Evolutionary conservation across 2,113 vertebrate genomes (phyloP).

Genomic region (Phalacrocorax brasilianus): DNA sequence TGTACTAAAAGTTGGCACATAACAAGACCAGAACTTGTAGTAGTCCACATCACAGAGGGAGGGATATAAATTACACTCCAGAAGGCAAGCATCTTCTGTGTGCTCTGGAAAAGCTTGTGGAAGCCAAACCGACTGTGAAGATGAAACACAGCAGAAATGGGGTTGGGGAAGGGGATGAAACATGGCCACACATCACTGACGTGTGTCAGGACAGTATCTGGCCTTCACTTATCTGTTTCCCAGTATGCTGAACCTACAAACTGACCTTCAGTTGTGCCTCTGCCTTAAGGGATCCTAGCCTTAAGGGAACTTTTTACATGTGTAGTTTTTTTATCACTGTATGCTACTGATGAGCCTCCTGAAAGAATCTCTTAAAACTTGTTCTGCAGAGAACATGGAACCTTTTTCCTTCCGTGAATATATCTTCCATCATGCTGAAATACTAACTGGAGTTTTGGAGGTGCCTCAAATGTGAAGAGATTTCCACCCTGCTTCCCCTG

Average conservation of each 20-base stretch:
- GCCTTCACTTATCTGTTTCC: neutral
- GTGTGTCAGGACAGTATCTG: neutral
- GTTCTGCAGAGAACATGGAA: neutral
- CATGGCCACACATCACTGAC: neutral
- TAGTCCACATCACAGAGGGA: neutral
- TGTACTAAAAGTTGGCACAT: neutral
- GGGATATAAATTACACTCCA: neutral
- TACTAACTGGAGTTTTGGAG: neutral
- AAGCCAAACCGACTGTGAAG: neutral
- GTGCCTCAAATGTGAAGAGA: neutral
- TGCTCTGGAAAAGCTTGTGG: neutral
- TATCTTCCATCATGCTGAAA: neutral
- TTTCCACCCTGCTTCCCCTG: neutral
- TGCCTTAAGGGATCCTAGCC: neutral
- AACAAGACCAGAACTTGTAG: neutral
- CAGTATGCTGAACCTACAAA: neutral
- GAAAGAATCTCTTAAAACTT: neutral
- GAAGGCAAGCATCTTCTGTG: neutral
- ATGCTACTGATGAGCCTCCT: neutral
- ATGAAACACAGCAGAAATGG: neutral
- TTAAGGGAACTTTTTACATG: neutral
- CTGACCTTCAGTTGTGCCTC: neutral
- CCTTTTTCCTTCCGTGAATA: neutral
- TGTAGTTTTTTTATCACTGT: neutral
- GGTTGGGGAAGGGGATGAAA: neutral